Evolutionary conservation across 2,113 vertebrate genomes (phyloP), one percentile per base, ranked within the genome.

Genomic region (Oplegnathus fasciatus): DNA sequence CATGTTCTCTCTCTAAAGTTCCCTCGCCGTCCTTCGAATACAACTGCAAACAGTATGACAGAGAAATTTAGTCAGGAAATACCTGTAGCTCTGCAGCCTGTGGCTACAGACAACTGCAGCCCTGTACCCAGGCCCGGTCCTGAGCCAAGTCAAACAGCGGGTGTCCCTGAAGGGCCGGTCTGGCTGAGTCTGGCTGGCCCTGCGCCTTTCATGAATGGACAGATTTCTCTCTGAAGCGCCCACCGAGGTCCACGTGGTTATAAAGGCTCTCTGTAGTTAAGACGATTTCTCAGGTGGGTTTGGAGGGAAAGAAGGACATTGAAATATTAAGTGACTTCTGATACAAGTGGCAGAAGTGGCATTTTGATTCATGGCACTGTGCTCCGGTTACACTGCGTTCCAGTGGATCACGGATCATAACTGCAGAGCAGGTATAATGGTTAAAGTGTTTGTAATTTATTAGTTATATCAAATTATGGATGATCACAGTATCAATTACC

Each of bases 21-120:
- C 96, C 96, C 96, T 97, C 95, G 96, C 96, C 94, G 95, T 92
- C 84, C 32, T 75, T 58, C 44, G 42, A 73, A 95, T 96, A 95
- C 94, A 95, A 96, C 96, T 83, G 89, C 84, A 91, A 88, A 87
- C 78, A 71, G 76, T 66, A 85, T 71, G 83, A 93, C 90, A 88
- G 91, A 88, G 88, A 91, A 91, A 88, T 86, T 80, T 68, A 89
- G 88, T 86, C 93, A 92, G 93, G 93, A 95, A 95, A 94, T 94
- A 93, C 93, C 91, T 93, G 80, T 87, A 82, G 87, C 87, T 86
- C 88, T 90, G 89, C 91, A 90, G 91, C 83, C 89, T 85, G 82
- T 83, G 89, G 86, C 88, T 75, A 73, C 40, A 75, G 87, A 95
- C 93, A 95, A 93, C 93, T 85, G 90, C 28, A 86, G 89, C 91